A percentile compares a stretch with the other conserved stretches of the same genome.
Evolutionary conservation across 1,140 invertebrate species (phyloP).

Genomic region (Muscidifurax raptorellus): DNA sequence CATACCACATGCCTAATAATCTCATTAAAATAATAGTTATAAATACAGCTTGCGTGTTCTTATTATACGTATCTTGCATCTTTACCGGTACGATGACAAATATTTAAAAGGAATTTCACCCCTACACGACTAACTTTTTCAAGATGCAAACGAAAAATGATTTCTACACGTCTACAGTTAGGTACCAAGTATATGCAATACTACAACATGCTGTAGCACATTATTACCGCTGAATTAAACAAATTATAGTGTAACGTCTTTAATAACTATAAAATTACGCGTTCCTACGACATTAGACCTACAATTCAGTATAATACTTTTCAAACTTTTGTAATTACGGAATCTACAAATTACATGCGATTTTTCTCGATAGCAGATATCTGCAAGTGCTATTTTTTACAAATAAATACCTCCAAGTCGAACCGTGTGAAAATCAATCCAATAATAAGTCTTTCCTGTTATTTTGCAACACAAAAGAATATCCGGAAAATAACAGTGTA

Average conservation of each 20-base stretch:
- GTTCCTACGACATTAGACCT: no score
- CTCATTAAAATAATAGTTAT: conserved; percentile 60
- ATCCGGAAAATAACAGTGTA: no score
- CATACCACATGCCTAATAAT: conserved; percentile 59
- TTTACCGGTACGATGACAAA: no score
- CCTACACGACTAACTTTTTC: not conserved
- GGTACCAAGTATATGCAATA: not conserved
- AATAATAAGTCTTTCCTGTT: no score
- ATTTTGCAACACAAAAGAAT: no score
- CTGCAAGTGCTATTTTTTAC: no score
- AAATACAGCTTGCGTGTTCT: conserved; percentile 35
- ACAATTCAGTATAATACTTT: no score
- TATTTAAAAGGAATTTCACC: not conserved
- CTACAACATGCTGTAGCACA: not conserved
- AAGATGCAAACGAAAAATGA: not conserved
- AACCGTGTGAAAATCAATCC: no score
- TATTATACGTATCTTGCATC: not conserved
- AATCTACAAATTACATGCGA: no score
- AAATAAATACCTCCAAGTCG: no score
- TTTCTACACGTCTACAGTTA: not conserved
- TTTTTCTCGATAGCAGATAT: no score
- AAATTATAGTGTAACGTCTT: not conserved
- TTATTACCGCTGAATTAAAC: not conserved
- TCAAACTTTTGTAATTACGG: no score
- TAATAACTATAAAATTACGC: not conserved